Percentiles rank a stretch among this genome's conserved stretches.
These are phyloP conservation scores for Drosophila mauritiana DNA, from an alignment of 1,140 invertebrate species.

Conservation along the genomic window DNA sequence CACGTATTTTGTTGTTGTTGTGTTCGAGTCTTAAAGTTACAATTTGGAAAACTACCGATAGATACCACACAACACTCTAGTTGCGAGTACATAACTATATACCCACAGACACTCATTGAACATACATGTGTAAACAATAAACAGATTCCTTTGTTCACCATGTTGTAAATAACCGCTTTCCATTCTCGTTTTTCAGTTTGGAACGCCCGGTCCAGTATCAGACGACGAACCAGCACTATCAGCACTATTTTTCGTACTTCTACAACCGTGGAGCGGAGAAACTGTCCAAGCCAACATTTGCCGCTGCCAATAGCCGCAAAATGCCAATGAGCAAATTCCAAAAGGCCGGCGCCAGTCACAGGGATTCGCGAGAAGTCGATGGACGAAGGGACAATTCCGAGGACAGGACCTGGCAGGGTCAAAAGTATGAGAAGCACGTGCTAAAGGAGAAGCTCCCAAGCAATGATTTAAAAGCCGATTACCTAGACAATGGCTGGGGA, in stretches of 20 bases:
- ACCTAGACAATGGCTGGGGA: conserved; percentile 33
- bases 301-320: conserved; percentile 36
- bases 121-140: conserved; percentile 35
- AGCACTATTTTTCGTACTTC: conserved; percentile 79
- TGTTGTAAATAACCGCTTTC: neutral
- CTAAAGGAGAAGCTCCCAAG: conserved; percentile 57
- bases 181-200: conserved; percentile 36
- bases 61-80: conserved; percentile 39
- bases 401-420: conserved; percentile 45
- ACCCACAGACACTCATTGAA: conserved; percentile 30
- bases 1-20: conserved; percentile 43
- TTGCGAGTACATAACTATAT: conserved; percentile 19
- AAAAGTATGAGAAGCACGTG: conserved; percentile 54
- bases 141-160: neutral
- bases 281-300: conserved; percentile 30
- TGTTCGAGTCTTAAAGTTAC: conserved; percentile 22
- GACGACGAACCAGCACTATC: conserved; percentile 67
- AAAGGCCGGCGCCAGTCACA: conserved; percentile 25
- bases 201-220: conserved; percentile 42
- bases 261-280: conserved; percentile 66
- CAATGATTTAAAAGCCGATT: conserved; percentile 50
- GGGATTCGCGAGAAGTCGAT: conserved; percentile 16
- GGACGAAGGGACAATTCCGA: conserved; percentile 22
- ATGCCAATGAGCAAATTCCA: conserved; percentile 67
- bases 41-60: conserved; percentile 15